phyloP scores from a whole-genome alignment of 2,113 vertebrate species.

The Coracopsis vasa region DNA sequence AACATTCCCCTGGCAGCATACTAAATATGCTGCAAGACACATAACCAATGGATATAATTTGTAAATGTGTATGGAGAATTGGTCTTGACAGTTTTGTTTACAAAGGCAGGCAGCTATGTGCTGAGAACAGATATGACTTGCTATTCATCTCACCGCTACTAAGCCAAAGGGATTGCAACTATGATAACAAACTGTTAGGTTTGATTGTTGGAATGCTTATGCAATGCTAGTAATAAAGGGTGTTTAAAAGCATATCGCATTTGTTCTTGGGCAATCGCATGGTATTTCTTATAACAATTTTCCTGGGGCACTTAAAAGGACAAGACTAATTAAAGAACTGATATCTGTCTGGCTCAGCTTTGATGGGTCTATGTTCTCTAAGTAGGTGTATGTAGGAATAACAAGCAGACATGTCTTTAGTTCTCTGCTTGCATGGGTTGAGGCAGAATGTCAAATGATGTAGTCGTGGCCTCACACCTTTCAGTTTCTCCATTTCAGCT shows the following conservation, averaged over 20 bases:
- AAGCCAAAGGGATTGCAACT: conserved; percentile 48
- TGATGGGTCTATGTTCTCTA: background rate
- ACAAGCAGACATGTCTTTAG: background rate
- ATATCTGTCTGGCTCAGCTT: conserved; percentile 32
- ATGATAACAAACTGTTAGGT: conserved; percentile 64
- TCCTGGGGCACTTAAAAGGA: conserved; percentile 35
- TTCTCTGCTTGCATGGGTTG: background rate
- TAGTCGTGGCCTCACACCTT: background rate
- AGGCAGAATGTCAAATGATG: background rate
- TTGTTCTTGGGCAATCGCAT: conserved; percentile 50
- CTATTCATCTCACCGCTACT: conserved; percentile 45
- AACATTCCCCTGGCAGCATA: background rate
- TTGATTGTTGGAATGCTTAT: conserved; percentile 58
- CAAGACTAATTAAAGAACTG: conserved; percentile 48
- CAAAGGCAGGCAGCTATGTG: conserved; percentile 51
- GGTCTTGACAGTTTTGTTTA: conserved; percentile 52
- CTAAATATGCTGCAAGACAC: background rate
- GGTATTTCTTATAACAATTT: conserved; percentile 42
- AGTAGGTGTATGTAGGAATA: background rate
- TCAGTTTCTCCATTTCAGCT: background rate
- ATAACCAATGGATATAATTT: conserved; percentile 16
- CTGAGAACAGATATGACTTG: conserved; percentile 54
- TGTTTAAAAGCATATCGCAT: conserved; percentile 43
- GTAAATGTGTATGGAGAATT: conserved; percentile 39
- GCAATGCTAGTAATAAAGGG: conserved; percentile 53